Conservation (phyloP, 2,888 invertebrate genomes). For the Timema podura region DNA sequence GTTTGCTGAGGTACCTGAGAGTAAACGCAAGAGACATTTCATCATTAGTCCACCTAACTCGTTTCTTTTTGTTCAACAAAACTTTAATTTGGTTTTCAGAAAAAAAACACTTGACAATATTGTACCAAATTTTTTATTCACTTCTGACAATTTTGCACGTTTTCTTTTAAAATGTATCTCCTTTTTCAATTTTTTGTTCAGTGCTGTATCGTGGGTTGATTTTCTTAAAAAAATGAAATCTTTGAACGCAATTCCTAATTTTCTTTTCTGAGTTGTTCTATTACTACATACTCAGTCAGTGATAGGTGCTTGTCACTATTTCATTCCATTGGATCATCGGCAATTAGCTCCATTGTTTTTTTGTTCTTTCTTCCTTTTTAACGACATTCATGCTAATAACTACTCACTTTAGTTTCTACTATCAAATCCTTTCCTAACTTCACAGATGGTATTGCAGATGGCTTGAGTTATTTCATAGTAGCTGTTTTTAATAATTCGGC, state of each 20-base stretch:
- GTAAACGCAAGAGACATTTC: not conserved
- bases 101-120: too few species aligned
- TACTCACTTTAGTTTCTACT: too few species aligned
- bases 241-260: not conserved
- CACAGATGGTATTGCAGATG: not conserved
- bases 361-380: too few species aligned
- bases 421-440: not conserved
- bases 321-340: too few species aligned
- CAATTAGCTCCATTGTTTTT: too few species aligned
- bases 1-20: not conserved
- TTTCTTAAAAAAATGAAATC: not conserved
- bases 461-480: not conserved
- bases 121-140: not conserved
- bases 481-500: not conserved
- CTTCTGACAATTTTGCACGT: not conserved
- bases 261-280: not conserved
- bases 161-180: not conserved
- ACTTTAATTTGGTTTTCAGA: not conserved
- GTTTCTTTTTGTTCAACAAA: not conserved
- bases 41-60: conserved; percentile 1
- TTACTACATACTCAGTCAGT: too few species aligned
- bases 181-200: not conserved
- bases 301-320: too few species aligned
- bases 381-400: too few species aligned
- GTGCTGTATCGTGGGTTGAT: not conserved